Base-by-base conservation (phyloP, 2,888 invertebrate species). In the Cantharis lateralis region DNA sequence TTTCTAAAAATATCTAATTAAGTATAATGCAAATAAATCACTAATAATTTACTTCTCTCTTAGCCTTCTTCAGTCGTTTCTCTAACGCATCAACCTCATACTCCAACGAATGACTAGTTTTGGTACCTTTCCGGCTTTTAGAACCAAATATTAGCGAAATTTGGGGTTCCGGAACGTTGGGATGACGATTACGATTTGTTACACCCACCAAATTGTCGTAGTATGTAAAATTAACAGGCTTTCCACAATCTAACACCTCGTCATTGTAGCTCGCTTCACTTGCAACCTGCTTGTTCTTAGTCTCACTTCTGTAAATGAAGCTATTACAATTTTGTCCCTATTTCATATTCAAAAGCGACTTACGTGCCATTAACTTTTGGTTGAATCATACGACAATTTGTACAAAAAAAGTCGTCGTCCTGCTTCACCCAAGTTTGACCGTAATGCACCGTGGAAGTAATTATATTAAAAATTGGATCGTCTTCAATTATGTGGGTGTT, bases 121-220 rank as follows among this genome's bases (percentile, higher is more conserved):
- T 91, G 84, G 91, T 90, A 82, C 89, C 89, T 83, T 89, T 89
- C 81, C 90, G 91, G 82, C 90, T 92, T 85, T 92, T 93, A 87
- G 93, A 93, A 84, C 93, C 92, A 85, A 95, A 95, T 89, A 94
- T 93, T 81, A 94, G 91, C 62, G 94, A 93, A 68, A 95, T 93
- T 88, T 93, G 93, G 77, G 96, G 96, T 88, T 97, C 96, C 76
- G 96, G 95, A 82, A 95, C 93, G 85, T 93, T 92, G 0, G 95
- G 95, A 89, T 96, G 96, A 85, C 93, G 92, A 83, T 94, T 93
- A 79, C 96, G 90, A 84, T 95, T 93, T n/a, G 94, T 93, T 48
- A 97, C 94, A 15, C 96, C 96, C 71, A 95, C 93, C 78, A 96
- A 89, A 87, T 95, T 95, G 87, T 97, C 97, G 88, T 96, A 96